Base-by-base conservation (phyloP, 2,888 invertebrate genomes). In the Pristionchus mayeri region DNA sequence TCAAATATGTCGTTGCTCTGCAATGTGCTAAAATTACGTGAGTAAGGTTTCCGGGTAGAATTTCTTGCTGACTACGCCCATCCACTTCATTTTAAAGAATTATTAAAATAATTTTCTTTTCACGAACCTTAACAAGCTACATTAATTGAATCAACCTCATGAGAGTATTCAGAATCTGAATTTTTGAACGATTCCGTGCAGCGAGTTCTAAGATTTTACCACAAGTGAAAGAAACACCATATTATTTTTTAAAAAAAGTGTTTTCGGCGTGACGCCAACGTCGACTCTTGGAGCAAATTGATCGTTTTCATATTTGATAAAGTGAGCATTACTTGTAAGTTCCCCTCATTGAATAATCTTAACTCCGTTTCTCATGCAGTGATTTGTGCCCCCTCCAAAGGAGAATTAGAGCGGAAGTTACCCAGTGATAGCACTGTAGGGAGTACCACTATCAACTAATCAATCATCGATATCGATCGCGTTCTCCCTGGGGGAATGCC, bases 381-480 rank as follows among this genome's bases (percentile, higher is more conserved):
- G n/a, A n/a, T n/a, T n/a, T n/a, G n/a, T n/a, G n/a, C n/a, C n/a
- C n/a, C n/a, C n/a, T n/a, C n/a, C n/a, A n/a, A n/a, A n/a, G n/a
- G n/a, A n/a, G n/a, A n/a, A n/a, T n/a, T n/a, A n/a, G n/a, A n/a
- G n/a, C n/a, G n/a, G n/a, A 27, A 60, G 63, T 63, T 63, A 21
- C 63, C 63, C 6, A 63, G 27, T 30, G 60, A 60, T 63, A 63
- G 63, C 57, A 24, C 18, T 63, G 63, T 21, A 63, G 34, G 63
- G 18, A 34, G 21, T 6, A 34, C 21, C 4, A 40, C 71, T 24
- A 37, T 40, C 71, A n/a, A 44, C 24, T 40, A 71, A 71, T 71
- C 71, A 71, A 71, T 71, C 71, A 71, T 34, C 21, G 37, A 21
- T 67, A 34, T 71, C 71, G 13, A 0, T 67, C 18, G n/a, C 71